Conservation (phyloP, 2,113 vertebrate genomes). For the Xenopus laevis region DNA sequence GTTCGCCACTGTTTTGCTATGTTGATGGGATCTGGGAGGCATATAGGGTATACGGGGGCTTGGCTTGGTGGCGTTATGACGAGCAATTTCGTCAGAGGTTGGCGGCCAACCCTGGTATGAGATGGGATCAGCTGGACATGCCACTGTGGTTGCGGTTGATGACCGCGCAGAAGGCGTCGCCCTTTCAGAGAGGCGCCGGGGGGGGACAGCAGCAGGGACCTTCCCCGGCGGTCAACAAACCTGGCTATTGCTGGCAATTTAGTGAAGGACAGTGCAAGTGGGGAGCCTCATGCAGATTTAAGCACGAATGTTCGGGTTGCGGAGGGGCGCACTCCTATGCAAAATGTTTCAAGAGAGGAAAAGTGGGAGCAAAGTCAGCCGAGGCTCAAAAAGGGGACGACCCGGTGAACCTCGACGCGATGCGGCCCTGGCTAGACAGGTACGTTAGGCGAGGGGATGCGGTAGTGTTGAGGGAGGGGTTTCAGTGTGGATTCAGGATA, state of each 20-base stretch:
- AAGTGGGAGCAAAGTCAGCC: too few species aligned
- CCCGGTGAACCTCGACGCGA: too few species aligned
- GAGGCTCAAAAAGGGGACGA: too few species aligned
- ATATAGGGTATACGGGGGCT: background rate
- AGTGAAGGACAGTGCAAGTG: background rate
- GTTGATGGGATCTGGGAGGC: too few species aligned
- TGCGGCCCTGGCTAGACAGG: background rate
- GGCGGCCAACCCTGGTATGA: background rate
- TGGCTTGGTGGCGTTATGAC: background rate
- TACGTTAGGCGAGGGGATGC: background rate
- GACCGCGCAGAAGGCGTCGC: background rate
- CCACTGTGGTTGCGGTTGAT: background rate
- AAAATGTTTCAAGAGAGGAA: too few species aligned
- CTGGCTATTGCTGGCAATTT: background rate
- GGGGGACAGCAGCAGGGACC: fast-evolving
- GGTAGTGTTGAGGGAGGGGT: background rate
- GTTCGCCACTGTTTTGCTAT: too few species aligned
- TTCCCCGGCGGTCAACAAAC: background rate
- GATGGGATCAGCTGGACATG: background rate
- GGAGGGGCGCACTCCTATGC: too few species aligned
- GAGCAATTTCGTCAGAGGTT: background rate
- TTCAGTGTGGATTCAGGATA: background rate
- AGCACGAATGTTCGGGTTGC: background rate
- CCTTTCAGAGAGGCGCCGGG: background rate
- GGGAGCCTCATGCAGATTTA: background rate